phyloP scores from a whole-genome alignment of 2,888 invertebrate genomes.

The Tetranychus truncatus region DNA sequence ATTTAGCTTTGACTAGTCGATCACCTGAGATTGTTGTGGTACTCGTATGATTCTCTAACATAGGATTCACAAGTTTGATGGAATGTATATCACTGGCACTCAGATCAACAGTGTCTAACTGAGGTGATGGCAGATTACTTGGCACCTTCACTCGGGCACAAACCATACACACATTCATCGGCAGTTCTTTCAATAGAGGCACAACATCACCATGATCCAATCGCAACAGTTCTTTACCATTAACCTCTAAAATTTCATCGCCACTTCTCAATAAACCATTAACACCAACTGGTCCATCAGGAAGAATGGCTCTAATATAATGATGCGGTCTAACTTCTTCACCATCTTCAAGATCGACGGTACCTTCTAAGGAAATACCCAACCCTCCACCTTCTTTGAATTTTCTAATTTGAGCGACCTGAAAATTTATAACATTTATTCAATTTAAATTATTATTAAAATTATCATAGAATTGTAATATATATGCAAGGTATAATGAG shows the following conservation, averaged over 20 bases:
- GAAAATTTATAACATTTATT: conserved; percentile 17
- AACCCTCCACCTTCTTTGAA: conserved; percentile 77
- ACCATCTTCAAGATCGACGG: conserved; percentile 93
- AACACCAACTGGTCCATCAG: conserved; percentile 91
- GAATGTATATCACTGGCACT: conserved; percentile 4
- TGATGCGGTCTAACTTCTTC: conserved; percentile 93
- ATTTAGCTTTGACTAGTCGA: conserved; percentile 74
- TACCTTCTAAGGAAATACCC: conserved; percentile 91
- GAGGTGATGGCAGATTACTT: neutral
- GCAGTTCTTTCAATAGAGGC: conserved; percentile 72
- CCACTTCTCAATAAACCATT: conserved; percentile 73
- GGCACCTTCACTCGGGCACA: conserved; percentile 44
- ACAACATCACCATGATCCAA: conserved; percentile 89
- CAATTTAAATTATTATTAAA: no score
- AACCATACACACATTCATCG: conserved; percentile 72
- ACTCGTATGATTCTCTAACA: conserved; percentile 40
- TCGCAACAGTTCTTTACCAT: conserved; percentile 67
- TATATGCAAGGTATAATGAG: no score
- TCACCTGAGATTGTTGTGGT: conserved; percentile 33
- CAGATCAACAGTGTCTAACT: neutral
- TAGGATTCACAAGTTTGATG: neutral
- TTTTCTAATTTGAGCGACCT: conserved; percentile 82
- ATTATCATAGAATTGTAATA: no score
- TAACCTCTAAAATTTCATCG: conserved; percentile 78
- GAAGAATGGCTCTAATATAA: conserved; percentile 86